A percentile compares a stretch with the other conserved stretches of the same genome.
These are phyloP conservation scores for Rhagologus leucostigma DNA, from an alignment of 2,113 vertebrate genomes.

Conservation along the genomic window DNA sequence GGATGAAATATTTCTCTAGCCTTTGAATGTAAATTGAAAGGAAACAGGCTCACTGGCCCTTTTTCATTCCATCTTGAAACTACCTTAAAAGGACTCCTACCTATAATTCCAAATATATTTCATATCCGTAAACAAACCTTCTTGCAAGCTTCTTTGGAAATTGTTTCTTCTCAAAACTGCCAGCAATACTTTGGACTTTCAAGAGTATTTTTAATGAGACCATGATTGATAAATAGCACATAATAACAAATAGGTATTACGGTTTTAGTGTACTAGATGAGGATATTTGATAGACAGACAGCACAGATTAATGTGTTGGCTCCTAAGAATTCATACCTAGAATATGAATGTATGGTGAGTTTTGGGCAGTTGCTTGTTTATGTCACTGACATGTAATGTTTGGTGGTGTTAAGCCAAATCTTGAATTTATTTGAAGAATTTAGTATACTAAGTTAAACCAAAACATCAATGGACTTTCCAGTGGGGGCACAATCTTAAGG, in stretches of 20 bases:
- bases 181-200: background rate
- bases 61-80: background rate
- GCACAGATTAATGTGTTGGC: background rate
- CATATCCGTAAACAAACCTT: background rate
- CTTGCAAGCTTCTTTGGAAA: background rate
- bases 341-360: background rate
- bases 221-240: background rate
- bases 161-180: background rate
- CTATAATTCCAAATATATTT: background rate
- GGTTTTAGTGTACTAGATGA: background rate
- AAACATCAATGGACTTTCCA: background rate
- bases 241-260: background rate
- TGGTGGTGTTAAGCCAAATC: background rate
- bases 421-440: background rate
- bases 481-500: background rate
- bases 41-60: background rate
- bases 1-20: constrained; percentile 19
- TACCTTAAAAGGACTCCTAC: background rate
- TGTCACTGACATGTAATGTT: background rate
- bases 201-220: background rate
- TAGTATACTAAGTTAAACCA: background rate
- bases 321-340: background rate
- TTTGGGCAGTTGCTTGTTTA: background rate
- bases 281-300: background rate
- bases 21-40: constrained; percentile 50